Base-by-base conservation (phyloP, 2,113 vertebrate genomes). In the Sinocyclocheilus maitianheensis region DNA sequence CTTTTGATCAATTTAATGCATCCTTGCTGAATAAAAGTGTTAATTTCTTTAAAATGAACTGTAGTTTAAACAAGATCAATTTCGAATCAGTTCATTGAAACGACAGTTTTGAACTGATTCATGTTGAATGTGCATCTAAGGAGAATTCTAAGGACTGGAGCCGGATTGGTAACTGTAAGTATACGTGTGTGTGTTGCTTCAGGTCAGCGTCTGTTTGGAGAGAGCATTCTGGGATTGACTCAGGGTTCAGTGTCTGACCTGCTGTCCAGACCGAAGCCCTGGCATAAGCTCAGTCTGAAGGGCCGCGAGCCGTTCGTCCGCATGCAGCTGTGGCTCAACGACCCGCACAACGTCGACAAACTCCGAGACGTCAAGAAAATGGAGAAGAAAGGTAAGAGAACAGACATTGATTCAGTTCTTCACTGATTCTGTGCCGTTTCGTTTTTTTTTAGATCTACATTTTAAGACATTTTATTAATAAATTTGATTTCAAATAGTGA, bases 201-300 rank as follows among this genome's bases (percentile, higher is more conserved):
- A 99, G 98, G 98, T 91, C 98, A 99, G 93, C 96, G 98, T 87
- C 95, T 99, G 83, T 99, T 99, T 1, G 98, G 98, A 77, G 98
- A 99, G 93, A 99, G 97, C 90, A 97, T 99, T 92, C 94, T 99
- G 94, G 98, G 98, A 85, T 94, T 99, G 93, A 99, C 98, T 0
- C 98, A 99, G 90, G 98, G 98, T 89, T 99, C 98, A 0, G 98
- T 99, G 89, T 99, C 98, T 0, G 98, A 99, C 94, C 96, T 99
- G 91, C 95, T 99, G 34, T 98, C 98, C 55, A 94, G 98, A 86
- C 98, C 98, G 89, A 99, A 99, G 90, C 98, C 98, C 0, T 99
- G 98, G 98, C 98, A 99, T 93, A 99, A 99, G 88, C 96, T 99
- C 88, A 99, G 98, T 92, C 95, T 99, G 80, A 99, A 99, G 91